Base-by-base conservation (phyloP, 2,888 invertebrate genomes). In the Operophtera brumata region DNA sequence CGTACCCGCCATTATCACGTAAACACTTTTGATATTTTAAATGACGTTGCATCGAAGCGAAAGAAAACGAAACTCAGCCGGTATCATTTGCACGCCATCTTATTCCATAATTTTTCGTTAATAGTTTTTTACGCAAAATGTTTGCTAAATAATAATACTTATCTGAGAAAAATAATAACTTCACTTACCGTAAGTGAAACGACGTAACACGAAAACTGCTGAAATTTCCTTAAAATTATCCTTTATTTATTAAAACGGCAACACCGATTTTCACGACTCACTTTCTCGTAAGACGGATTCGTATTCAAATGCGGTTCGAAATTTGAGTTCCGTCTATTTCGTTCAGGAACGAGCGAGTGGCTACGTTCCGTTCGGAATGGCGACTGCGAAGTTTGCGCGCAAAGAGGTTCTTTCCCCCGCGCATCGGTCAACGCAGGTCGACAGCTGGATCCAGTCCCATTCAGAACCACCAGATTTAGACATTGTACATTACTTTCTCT, bases 101-200 rank as follows among this genome's bases (percentile, higher is more conserved):
- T 59, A 28, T n/a, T n/a, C n/a, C n/a, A n/a, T n/a, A n/a, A n/a
- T n/a, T n/a, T n/a, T n/a, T n/a, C n/a, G n/a, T n/a, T n/a, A n/a
- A n/a, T n/a, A n/a, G n/a, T n/a, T n/a, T n/a, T n/a, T n/a, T 44
- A 28, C 50, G 50, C n/a, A 53, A 49, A 55, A 44, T 45, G 8
- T 36, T 13, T 13, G 6, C 34, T 6, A 34, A 6, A 34, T 7
- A 36, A n/a, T 20, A n/a, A 2, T 37, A 9, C 8, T 3, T 20
- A 2, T 20, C 20, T 20, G 20, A 20, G 13, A 36, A 36, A 9
- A 30, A 7, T 7, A 43, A 43, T 14, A 13, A 5, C 2, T 30
- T 1, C 1, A 82, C 87, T 88, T 59, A 88, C 88, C 87, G 85
- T 73, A 74, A 74, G 61, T 64, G 64, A 73, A 67, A 78, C 82